phyloP scores from a whole-genome alignment of 2,797 vertebrate genomes.

The Lagocephalus sceleratus region DNA sequence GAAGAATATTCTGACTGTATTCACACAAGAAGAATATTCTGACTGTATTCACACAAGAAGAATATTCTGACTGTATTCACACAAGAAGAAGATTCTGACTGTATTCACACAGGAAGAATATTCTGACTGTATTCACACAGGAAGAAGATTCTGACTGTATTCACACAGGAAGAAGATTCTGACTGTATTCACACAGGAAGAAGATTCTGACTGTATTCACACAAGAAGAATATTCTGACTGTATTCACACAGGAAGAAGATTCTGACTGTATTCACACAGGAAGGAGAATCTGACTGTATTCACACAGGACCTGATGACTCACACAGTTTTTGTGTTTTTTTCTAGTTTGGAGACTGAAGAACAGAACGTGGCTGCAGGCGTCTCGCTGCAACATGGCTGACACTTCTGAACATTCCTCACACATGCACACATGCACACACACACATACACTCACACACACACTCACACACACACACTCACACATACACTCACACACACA shows the following conservation, averaged over 20 bases:
- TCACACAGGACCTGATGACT: not conserved
- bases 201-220: no score
- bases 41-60: no score
- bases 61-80: no score
- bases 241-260: not conserved
- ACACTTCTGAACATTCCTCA: conserved; percentile 43
- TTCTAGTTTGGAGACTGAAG: not conserved
- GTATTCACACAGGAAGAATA: not conserved
- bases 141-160: no score
- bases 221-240: no score
- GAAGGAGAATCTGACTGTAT: not conserved
- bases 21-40: not conserved
- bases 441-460: conserved; percentile 21
- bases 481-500: not conserved
- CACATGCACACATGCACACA: conserved; percentile 8
- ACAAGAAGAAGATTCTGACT: no score
- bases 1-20: not conserved
- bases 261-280: no score
- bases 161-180: no score
- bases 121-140: no score
- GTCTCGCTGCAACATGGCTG: conserved; percentile 15
- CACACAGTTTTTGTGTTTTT: not conserved
- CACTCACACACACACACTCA: conserved; percentile 12
- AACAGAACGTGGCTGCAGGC: conserved; percentile 11
- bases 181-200: not conserved